Percentiles rank a stretch among this genome's conserved stretches.
phyloP scores from a whole-genome alignment of 2,113 vertebrate genomes.

The Embiotoca jacksoni region DNA sequence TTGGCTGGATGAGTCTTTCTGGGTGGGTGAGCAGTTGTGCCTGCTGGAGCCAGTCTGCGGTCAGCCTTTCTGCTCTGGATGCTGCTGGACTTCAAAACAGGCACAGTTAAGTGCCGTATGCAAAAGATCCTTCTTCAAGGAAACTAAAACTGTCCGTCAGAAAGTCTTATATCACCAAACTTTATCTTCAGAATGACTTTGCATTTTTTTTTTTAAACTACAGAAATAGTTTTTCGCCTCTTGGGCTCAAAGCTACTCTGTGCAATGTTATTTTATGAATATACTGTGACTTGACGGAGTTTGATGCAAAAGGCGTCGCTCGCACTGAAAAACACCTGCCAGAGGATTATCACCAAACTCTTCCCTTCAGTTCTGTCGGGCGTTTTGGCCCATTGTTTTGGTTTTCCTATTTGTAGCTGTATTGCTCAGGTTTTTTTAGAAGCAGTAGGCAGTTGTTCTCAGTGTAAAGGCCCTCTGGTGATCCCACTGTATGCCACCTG shows the following conservation, averaged over 20 bases:
- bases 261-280: not conserved
- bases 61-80: conserved; percentile 1
- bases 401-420: not conserved
- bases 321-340: not conserved
- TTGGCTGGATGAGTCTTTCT: conserved; percentile 2
- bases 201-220: not conserved
- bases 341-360: not conserved
- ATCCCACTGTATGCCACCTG: not conserved
- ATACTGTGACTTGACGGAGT: not conserved
- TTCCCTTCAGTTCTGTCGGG: not conserved
- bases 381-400: not conserved
- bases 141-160: conserved; percentile 7
- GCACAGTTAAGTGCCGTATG: not conserved
- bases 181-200: not conserved
- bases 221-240: not conserved
- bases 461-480: not conserved
- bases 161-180: not conserved
- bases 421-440: not conserved
- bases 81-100: not conserved
- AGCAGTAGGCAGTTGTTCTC: conserved; percentile 3
- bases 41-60: conserved; percentile 11
- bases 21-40: not conserved
- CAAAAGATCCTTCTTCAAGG: not conserved
- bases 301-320: not conserved
- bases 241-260: not conserved